Evolutionary conservation across 2,888 invertebrate genomes (phyloP).

Genomic region (Folsomia candida): DNA sequence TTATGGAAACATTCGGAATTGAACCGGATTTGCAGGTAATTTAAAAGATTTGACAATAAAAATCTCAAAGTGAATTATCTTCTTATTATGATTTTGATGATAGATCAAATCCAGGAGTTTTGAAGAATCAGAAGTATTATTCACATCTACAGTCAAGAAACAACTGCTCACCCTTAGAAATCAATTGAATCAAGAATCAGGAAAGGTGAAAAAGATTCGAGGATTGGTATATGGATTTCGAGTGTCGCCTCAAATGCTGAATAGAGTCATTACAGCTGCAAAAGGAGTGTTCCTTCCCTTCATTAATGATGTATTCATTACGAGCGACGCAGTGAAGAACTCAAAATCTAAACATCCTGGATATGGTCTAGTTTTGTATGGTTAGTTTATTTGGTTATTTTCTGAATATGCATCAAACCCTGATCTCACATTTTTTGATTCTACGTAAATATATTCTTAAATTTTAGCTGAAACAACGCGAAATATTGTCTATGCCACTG

Average conservation of each 20-base stretch:
- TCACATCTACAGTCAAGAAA: conserved; percentile 82
- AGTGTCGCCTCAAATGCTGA: conserved; percentile 90
- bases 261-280: conserved; percentile 87
- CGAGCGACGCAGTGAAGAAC: conserved; percentile 87
- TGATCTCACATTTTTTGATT: no score
- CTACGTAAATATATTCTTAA: no score
- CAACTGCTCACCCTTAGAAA: conserved; percentile 72
- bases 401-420: no score
- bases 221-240: conserved; percentile 86
- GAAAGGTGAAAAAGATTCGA: conserved; percentile 89
- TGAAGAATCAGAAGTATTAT: conserved; percentile 66
- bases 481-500: conserved; percentile 41
- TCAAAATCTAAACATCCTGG: conserved; percentile 79
- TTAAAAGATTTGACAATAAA: conserved; percentile 6
- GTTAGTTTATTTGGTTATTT: no score
- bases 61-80: neutral
- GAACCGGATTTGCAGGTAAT: conserved; percentile 46
- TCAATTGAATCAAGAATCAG: conserved; percentile 62
- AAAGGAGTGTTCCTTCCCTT: conserved; percentile 87
- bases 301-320: conserved; percentile 91
- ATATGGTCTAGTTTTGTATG: conserved; percentile 51
- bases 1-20: conserved; percentile 48
- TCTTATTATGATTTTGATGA: conserved; percentile 7
- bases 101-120: conserved; percentile 45
- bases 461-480: conserved; percentile 49